Evolutionary conservation across 1,140 invertebrate species (phyloP).

Genomic region (Hycleus cichorii): DNA sequence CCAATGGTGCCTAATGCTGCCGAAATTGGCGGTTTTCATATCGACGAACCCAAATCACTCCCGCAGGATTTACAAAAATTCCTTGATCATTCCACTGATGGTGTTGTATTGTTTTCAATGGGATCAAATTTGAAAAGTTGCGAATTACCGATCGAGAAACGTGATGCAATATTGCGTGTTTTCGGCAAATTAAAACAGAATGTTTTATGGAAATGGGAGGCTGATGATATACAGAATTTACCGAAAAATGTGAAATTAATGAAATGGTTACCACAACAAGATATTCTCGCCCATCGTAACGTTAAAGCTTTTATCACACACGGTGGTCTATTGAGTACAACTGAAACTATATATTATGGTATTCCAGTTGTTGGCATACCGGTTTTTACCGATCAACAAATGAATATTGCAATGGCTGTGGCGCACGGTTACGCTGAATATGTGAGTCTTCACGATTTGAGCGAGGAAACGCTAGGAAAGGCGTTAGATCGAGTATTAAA

Average conservation of each 20-base stretch:
- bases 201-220: slow-evolving; percentile 54
- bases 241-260: slow-evolving; percentile 45
- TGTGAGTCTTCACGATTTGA: slow-evolving; percentile 35
- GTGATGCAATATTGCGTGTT: slow-evolving; percentile 40
- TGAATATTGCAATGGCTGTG: slow-evolving; percentile 31
- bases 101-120: slow-evolving; percentile 48
- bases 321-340: slow-evolving; percentile 29
- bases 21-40: slow-evolving; percentile 24
- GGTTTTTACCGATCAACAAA: slow-evolving; percentile 34
- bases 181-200: slow-evolving; percentile 47
- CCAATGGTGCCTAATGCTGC: slow-evolving; percentile 11
- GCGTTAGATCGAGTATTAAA: slow-evolving; percentile 34
- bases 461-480: slow-evolving; percentile 27
- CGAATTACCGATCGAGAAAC: slow-evolving; percentile 37
- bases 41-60: slow-evolving; percentile 14
- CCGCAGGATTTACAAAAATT: slow-evolving; percentile 33
- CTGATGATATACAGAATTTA: slow-evolving; percentile 41
- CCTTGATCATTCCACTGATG: slow-evolving; percentile 44
- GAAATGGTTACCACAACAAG: slow-evolving; percentile 55
- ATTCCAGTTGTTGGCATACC: slow-evolving; percentile 46
- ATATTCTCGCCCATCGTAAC: slow-evolving; percentile 41
- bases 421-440: slow-evolving; percentile 22
- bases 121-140: slow-evolving; percentile 45
- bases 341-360: slow-evolving; percentile 45
- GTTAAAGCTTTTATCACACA: slow-evolving; percentile 29